Evolutionary conservation across 2,888 invertebrate species (phyloP).

Genomic region (Polydrusus cervinus): DNA sequence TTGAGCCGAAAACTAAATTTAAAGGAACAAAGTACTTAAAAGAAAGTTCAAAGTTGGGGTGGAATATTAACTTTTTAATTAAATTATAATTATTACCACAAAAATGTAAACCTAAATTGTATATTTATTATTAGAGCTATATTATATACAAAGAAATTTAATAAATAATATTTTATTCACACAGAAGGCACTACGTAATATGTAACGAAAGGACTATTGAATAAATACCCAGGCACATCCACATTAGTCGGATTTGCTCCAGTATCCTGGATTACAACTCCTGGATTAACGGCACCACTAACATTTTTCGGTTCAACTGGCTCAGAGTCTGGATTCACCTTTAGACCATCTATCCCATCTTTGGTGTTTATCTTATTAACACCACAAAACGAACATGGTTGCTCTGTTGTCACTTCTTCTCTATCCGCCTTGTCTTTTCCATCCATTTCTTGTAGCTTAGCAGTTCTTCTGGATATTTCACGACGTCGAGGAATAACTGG

Average conservation of each 20-base stretch:
- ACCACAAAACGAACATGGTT: constrained; percentile 48
- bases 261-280: constrained; percentile 33
- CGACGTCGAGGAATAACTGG: constrained; percentile 17
- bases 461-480: constrained; percentile 14
- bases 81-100: constrained; percentile 15
- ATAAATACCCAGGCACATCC: constrained; percentile 25
- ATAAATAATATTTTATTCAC: constrained; percentile 10
- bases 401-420: constrained; percentile 43
- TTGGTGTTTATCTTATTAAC: constrained; percentile 39
- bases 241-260: constrained; percentile 21
- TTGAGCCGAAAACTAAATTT: constrained; percentile 7
- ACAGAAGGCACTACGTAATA: constrained; percentile 26
- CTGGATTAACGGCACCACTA: constrained; percentile 2
- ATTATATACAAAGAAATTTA: neutral
- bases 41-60: neutral
- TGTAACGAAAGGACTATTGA: constrained; percentile 20
- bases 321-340: constrained; percentile 47
- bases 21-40: constrained; percentile 11
- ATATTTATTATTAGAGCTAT: neutral
- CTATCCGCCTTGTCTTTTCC: constrained; percentile 24
- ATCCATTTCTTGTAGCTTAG: constrained; percentile 4
- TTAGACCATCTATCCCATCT: constrained; percentile 31
- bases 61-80: constrained; percentile 13
- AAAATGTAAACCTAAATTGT: neutral
- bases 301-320: constrained; percentile 45